These are phyloP conservation scores for Sycobia sp. DNA, from an alignment of 1,140 invertebrate genomes.

Conservation along the genomic window DNA sequence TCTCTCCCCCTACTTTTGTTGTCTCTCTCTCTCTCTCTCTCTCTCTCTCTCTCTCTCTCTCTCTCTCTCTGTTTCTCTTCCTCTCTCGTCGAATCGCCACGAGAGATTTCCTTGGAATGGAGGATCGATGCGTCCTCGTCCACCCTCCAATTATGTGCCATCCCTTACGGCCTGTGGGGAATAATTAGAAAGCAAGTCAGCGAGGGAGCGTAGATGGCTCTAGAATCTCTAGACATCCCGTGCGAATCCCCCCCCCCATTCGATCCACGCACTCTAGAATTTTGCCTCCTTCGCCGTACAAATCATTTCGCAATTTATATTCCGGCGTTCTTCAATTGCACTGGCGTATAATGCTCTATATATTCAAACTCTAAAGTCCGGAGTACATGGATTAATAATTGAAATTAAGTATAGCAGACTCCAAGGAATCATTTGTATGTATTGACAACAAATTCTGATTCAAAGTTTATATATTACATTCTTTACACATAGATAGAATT, in stretches of 20 bases:
- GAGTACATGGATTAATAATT: no score
- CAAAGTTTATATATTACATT: no score
- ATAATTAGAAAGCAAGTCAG: conserved; percentile 59
- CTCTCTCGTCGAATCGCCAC: conserved; percentile 26
- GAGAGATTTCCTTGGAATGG: conserved; percentile 47
- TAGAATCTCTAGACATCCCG: conserved; percentile 27
- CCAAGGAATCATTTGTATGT: no score
- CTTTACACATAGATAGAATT: no score
- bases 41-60: background rate
- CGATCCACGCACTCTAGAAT: conserved; percentile 1
- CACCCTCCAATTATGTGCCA: conserved; percentile 58
- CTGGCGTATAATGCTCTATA: no score
- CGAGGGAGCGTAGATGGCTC: conserved; percentile 34
- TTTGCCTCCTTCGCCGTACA: conserved; percentile 6
- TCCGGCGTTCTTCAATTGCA: background rate
- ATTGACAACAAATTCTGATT: no score
- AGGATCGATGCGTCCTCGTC: conserved; percentile 55
- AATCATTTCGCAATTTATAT: conserved; percentile 29
- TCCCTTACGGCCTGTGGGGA: conserved; percentile 56
- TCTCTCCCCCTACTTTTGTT: background rate
- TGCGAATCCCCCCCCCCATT: conserved; percentile 2
- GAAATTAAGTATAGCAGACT: no score
- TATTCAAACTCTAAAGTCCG: no score
- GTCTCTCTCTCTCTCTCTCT: conserved; percentile 3
- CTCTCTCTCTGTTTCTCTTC: no score